Evolutionary conservation across 2,888 invertebrate species (phyloP), one percentile per base, ranked within the genome.

Genomic region (Athalia rosae): DNA sequence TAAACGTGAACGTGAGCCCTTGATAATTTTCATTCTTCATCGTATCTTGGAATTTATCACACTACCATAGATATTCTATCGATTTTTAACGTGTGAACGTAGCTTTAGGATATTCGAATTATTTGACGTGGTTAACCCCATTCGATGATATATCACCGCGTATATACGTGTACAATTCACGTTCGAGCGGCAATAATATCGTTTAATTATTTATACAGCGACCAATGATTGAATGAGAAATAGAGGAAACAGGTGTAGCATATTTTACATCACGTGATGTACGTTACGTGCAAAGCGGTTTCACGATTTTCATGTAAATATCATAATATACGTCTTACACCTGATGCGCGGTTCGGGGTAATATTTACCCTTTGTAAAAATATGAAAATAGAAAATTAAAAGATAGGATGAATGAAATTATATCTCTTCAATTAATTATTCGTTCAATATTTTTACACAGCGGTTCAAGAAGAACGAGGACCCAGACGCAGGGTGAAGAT

Each of bases 381-480:
- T 2, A 28, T 28, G 28, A 2, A 28, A 28, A n/a, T n/a, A n/a
- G n/a, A n/a, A n/a, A n/a, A n/a, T n/a, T n/a, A n/a, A n/a, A n/a
- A n/a, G n/a, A n/a, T n/a, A n/a, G 28, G 28, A 28, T 28, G 0
- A 28, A 28, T 28, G 2, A 28, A 28, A 59, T n/a, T n/a, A n/a
- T 59, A 59, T 45, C 41, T 41, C n/a, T 43, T 28, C 56, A 56
- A 13, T 71, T 56, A 11, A 11, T 58, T n/a, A 4, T 58, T 11
- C 4, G n/a, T 47, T 13, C 47, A 3, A 43, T 47, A 11, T 7
- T 8, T 4, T 41, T 48, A 28, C 13, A 63, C 84, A 95, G 96
- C 96, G 15, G 96, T 96, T 0, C 96, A 97, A 90, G 95, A 95
- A 87, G 96, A 96, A 88, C 91, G 96, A 76, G 96, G 96, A 0